Evolutionary conservation across 2,113 vertebrate genomes (phyloP), one percentile per base, ranked within the genome.

Genomic region (Phalacrocorax brasilianus): DNA sequence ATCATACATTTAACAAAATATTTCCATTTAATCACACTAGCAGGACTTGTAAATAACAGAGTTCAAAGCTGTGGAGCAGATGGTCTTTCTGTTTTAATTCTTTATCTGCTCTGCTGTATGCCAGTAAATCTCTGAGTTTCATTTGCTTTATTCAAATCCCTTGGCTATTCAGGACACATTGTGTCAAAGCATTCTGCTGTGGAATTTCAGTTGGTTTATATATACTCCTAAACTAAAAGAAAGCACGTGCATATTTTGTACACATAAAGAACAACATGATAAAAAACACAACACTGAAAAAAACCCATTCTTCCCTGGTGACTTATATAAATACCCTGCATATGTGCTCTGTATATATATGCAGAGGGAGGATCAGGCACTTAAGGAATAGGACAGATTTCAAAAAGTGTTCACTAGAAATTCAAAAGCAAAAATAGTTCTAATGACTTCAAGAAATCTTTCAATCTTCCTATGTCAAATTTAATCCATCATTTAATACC

Each of bases 31-130:
- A 91, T 93, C 85, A 95, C 71, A 94, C 4, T 13, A 88, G 71
- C 65, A 96, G 75, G 89, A 85, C 93, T 95, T 97, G 78, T 93
- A 94, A 96, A 95, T 92, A 98, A 97, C 92, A 97, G 62, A 97
- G 94, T 94, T 96, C 89, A 93, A 95, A 98, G 96, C 97, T 95
- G 77, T 79, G 80, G 97, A 98, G 97, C 98, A 99, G 99, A 99
- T 99, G 98, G 98, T 97, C 96, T 97, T 98, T 97, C 63, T 90
- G 97, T 96, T 97, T 98, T 97, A 98, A 97, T 98, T 97, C 95
- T 95, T 95, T 82, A 97, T 98, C 97, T 97, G 95, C 95, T 95
- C 96, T 97, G 96, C 94, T 97, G 97, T 85, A 79, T 96, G 96
- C 94, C 91, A 95, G 94, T 97, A 98, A 98, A 98, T 98, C 98